Base-by-base conservation (phyloP, 2,888 invertebrate species). In the Leptinotarsa tumamoca region DNA sequence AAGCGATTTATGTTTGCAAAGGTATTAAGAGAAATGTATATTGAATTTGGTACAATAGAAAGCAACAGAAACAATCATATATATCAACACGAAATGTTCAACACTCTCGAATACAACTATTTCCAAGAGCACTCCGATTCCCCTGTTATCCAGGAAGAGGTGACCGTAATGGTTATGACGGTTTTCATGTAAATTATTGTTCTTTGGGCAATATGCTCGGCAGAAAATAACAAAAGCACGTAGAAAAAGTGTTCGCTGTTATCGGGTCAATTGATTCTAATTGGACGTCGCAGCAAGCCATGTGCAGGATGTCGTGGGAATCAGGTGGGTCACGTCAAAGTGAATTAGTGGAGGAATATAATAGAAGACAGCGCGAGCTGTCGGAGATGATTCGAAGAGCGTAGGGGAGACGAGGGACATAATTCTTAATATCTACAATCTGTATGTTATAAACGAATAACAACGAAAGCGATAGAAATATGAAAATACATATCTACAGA, bases 241-340 rank as follows among this genome's bases (percentile, higher is more conserved):
- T 71, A 27, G 56, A 70, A 58, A 54, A 50, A 70, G 76, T 73
- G 74, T 77, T 69, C 72, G 73, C 76, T 61, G 73, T 79, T 77
- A 78, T 76, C 67, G 68, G 78, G 77, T 79, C 78, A 77, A 79
- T 78, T 77, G 77, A 72, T 76, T 77, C 75, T 73, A 78, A 77
- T 79, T 80, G 78, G 74, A 74, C 72, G 73, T 69, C 74, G 74
- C 74, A 71, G 75, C 67, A 61, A 50, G 75, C 74, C 78, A 79
- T 79, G 73, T 79, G 79, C 79, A 79, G 76, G 80, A 80, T 80
- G 80, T 81, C 82, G 82, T 82, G 82, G 82, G 82, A 82, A 82
- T 74, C 76, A 80, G 81, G 79, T 81, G 80, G 80, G 78, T 79
- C 80, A 80, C 74, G 80, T 82, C 80, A 80, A 78, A 78, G 74